Base-by-base conservation (phyloP, 2,888 invertebrate genomes). In the Chrysolina americana region DNA sequence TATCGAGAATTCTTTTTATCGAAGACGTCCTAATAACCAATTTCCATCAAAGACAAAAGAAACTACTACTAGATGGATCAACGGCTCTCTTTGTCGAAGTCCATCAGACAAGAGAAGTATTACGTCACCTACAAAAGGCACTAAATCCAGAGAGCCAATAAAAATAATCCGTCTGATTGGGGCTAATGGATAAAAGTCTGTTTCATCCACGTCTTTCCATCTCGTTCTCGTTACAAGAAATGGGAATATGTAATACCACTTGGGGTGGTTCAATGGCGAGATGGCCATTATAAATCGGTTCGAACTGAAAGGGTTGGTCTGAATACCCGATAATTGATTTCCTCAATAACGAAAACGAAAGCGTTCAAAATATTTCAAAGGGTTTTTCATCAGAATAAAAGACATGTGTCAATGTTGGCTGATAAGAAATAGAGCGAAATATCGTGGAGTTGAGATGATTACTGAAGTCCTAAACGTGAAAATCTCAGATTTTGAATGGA, bases 151-250 rank as follows among this genome's bases (percentile, higher is more conserved):
- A n/a, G n/a, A n/a, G n/a, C n/a, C n/a, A n/a, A n/a, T n/a, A n/a
- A n/a, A n/a, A n/a, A n/a, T n/a, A n/a, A n/a, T n/a, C n/a, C n/a
- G n/a, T n/a, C 62, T 71, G 74, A 76, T 76, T 65, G 63, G 59
- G 71, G 71, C 68, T 76, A 76, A 76, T 76, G 76, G 74, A 76
- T 72, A 68, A 56, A 73, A 73, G 64, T 66, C 71, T 64, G 65
- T 72, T 76, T 72, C 72, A 63, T 65, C 70, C 72, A 64, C 48
- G 64, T 69, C 72, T 70, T 65, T 73, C 65, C 44, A 41, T 41
- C 47, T 69, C 69, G 41, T 23, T 47, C 41, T 17, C 5, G 65
- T 47, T 65, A 44, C 65, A n/a, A 28, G 59, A 23, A 28, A 21
- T 59, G 19, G 23, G 28, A 59, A 59, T 59, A 59, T 59, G 59